phyloP scores from a whole-genome alignment of 1,140 invertebrate genomes.

The Zaprionus ornatus region DNA sequence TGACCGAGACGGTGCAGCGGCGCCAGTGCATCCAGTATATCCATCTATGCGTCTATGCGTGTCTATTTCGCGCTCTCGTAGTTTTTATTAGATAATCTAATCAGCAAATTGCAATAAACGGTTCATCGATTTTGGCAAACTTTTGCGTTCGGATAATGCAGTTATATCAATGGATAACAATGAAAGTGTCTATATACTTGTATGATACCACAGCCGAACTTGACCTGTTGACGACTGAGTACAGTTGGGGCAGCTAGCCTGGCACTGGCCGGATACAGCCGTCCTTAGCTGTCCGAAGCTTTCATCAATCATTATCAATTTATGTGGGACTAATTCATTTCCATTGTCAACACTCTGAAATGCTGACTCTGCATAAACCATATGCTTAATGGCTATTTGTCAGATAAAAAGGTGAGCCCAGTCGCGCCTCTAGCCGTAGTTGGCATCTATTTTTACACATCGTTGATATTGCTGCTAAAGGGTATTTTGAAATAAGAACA shows the following conservation, averaged over 20 bases:
- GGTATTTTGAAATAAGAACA: constrained; percentile 22
- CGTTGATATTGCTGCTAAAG: not conserved
- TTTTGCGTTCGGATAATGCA: not conserved
- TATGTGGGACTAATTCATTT: constrained; percentile 40
- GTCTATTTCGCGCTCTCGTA: not conserved
- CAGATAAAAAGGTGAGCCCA: constrained; percentile 40
- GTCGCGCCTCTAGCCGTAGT: not conserved
- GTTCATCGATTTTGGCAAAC: constrained; percentile 6
- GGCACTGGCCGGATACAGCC: not conserved
- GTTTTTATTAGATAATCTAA: constrained; percentile 27
- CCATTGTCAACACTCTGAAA: constrained; percentile 25
- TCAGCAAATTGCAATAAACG: constrained; percentile 28
- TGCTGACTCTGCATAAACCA: constrained; percentile 57
- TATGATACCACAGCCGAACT: not conserved
- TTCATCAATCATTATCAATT: constrained; percentile 67
- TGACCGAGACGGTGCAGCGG: constrained; percentile 54
- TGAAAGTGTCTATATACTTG: not conserved
- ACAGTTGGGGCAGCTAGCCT: not conserved
- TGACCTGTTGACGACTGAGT: constrained; percentile 4
- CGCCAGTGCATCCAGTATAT: constrained; percentile 52
- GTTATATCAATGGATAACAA: not conserved
- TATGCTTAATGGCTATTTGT: constrained; percentile 29
- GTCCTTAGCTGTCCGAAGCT: not conserved
- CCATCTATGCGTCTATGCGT: constrained; percentile 52
- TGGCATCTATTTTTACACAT: not conserved